Evolutionary conservation across 1,140 invertebrate genomes (phyloP).

Genomic region (Microplitis demolitor): DNA sequence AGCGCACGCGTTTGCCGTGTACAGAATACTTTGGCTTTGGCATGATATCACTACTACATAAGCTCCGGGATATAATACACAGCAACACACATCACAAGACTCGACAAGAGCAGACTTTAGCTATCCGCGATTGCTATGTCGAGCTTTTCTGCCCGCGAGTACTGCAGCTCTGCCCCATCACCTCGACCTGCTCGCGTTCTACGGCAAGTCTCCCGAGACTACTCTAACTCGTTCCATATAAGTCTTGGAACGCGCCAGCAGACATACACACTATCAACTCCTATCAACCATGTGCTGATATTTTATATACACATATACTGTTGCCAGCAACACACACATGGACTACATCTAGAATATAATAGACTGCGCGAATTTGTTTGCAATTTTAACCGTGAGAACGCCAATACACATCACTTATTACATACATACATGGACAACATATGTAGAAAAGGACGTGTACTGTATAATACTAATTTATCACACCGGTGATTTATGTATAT

Average conservation of each 20-base stretch:
- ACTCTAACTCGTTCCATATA: constrained; percentile 8
- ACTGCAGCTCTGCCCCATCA: background rate
- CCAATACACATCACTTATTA: background rate
- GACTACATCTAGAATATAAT: no score
- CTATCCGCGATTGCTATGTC: background rate
- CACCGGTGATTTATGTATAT: background rate
- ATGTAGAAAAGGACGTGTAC: no score
- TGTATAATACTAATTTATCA: background rate
- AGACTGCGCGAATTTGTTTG: constrained; percentile 1
- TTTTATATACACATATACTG: no score
- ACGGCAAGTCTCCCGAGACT: background rate
- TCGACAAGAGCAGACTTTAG: background rate
- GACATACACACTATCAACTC: background rate
- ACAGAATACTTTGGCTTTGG: constrained; percentile 27
- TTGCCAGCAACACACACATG: no score
- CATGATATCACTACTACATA: no score
- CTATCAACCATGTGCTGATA: no score
- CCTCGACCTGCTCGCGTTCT: constrained; percentile 14
- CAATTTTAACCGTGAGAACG: constrained; percentile 11
- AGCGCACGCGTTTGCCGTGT: constrained; percentile 30
- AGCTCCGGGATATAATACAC: no score
- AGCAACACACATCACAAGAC: background rate
- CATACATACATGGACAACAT: background rate
- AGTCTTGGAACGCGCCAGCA: background rate
- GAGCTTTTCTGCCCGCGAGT: background rate